These are phyloP conservation scores for Cephus pulcher DNA, from an alignment of 2,888 invertebrate species.

Conservation along the genomic window DNA sequence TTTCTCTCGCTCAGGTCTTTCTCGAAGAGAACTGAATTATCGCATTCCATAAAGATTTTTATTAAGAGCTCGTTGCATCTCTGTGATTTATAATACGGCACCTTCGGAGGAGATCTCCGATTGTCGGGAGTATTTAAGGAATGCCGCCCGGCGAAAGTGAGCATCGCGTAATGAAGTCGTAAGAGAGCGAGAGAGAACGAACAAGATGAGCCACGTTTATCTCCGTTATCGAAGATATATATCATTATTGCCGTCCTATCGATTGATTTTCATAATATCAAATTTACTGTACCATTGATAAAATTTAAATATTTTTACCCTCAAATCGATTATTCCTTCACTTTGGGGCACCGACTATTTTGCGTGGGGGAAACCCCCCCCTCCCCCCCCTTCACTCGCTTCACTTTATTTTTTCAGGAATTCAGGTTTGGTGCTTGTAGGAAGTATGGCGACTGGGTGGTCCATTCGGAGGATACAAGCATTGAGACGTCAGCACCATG, in stretches of 20 bases:
- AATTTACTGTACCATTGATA: neutral
- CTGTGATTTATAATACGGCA: constrained; percentile 37
- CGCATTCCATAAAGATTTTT: constrained; percentile 36
- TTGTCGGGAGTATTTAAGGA: constrained; percentile 29
- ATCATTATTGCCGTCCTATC: neutral
- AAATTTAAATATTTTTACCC: neutral
- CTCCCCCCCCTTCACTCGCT: neutral
- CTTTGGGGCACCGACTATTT: neutral
- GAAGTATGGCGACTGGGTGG: constrained; percentile 50
- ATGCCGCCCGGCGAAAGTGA: constrained; percentile 25
- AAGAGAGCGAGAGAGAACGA: neutral
- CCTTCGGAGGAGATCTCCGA: constrained; percentile 29
- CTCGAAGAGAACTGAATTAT: constrained; percentile 35
- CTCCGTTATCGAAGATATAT: neutral
- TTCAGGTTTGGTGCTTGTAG: constrained; percentile 52
- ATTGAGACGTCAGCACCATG: constrained; percentile 54
- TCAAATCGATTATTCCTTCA: neutral
- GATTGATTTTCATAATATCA: neutral
- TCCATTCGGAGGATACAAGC: constrained; percentile 46
- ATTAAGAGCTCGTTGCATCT: constrained; percentile 32
- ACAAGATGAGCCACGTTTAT: neutral
- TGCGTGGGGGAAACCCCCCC: neutral
- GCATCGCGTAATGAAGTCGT: neutral
- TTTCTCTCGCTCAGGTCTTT: neutral
- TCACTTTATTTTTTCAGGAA: constrained; percentile 28